These are phyloP conservation scores for Halichoeres trimaculatus DNA, from an alignment of 2,113 vertebrate species.

Conservation along the genomic window DNA sequence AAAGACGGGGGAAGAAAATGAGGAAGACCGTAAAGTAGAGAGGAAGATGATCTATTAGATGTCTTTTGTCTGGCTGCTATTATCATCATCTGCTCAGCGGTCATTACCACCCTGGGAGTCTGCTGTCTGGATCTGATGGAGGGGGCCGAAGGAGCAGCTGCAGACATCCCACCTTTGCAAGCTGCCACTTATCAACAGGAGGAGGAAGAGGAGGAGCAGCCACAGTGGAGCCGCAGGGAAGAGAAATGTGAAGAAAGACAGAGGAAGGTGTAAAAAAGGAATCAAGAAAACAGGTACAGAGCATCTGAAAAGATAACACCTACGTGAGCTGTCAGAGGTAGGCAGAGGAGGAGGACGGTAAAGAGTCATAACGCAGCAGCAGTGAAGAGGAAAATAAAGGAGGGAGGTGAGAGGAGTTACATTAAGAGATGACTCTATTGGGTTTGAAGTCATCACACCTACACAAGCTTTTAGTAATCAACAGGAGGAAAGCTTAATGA, in stretches of 20 bases:
- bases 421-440: slow-evolving; percentile 46
- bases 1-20: slow-evolving; percentile 10
- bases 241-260: background rate
- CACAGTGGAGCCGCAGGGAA: background rate
- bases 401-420: slow-evolving; percentile 19
- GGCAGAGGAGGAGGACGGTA: slow-evolving; percentile 33
- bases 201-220: slow-evolving; percentile 30
- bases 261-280: slow-evolving; percentile 11
- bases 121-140: slow-evolving; percentile 73
- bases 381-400: background rate
- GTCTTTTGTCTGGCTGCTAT: slow-evolving; percentile 79
- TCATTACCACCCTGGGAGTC: slow-evolving; percentile 81
- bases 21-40: slow-evolving; percentile 31
- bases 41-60: slow-evolving; percentile 59
- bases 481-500: slow-evolving; percentile 38
- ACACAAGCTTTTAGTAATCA: slow-evolving; percentile 50
- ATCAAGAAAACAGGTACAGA: background rate
- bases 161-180: slow-evolving; percentile 73
- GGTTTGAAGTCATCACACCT: slow-evolving; percentile 53
- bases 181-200: slow-evolving; percentile 62
- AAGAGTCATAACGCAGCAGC: slow-evolving; percentile 26
- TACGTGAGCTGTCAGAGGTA: slow-evolving; percentile 27
- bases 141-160: slow-evolving; percentile 79
- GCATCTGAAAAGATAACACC: slow-evolving; percentile 39
- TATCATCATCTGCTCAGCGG: slow-evolving; percentile 83